Base-by-base conservation (phyloP, 1,140 invertebrate genomes). In the Scaptomyza pallida region DNA sequence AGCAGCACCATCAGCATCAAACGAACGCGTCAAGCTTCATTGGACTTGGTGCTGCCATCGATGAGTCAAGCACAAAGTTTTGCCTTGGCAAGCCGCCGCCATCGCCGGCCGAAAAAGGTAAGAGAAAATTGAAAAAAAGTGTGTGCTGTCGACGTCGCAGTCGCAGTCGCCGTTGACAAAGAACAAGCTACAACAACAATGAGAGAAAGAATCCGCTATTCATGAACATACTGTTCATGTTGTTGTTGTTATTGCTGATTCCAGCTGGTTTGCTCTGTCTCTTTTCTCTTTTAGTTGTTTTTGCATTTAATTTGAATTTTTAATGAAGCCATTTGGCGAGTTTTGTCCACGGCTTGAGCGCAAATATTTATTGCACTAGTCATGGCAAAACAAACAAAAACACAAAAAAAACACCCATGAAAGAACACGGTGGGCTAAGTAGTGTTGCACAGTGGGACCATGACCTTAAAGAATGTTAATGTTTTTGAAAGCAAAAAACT, bases 291-390 rank as follows among this genome's bases (percentile, higher is more conserved):
- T 60, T 41, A 26, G 6, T 37, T 69, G 10, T 48, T 68, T n/a
- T 60, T 57, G 50, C 57, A 65, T 57, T 86, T 85, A 67, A 77
- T 85, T 80, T 85, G 77, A 86, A 85, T 85, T 86, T 85, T 81
- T 86, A 85, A 85, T 85, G 81, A 85, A 85, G 80, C 67, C 68
- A 86, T 85, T 76, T 85, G 75, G 77, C 62, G 37, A 67, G 61
- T 72, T 65, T 51, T 72, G 81, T 77, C 69, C 73, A 77, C 61
- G 73, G 78, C 81, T 67, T 67, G 48, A 80, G 57, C 81, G 64
- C 81, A 86, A 86, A 85, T 85, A 86, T 85, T 85, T 86, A 86
- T 85, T 85, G 81, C 81, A 81, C 68, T 81, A 85, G 77, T 85
- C 81, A 85, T 85, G 76, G 19, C 72, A 60, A 60, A 41, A 63